Evolutionary conservation across 2,888 invertebrate species (phyloP), one percentile per base, ranked within the genome.

Genomic region (Patella caerulea): DNA sequence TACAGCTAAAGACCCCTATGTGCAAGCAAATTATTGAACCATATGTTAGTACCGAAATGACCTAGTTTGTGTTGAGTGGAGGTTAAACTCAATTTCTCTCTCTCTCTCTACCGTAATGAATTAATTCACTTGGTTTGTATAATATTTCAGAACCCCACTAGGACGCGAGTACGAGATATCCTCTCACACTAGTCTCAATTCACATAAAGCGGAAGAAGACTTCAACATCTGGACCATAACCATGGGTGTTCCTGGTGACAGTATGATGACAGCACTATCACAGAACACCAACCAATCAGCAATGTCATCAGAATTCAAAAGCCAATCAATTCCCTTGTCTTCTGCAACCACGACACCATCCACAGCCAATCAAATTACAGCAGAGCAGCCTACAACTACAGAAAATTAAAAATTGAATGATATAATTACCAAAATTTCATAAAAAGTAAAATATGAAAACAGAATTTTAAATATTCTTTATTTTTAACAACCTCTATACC

Each of bases 101-200:
- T 45, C 45, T 45, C 45, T 45, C 45, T 45, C 45, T 45, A 45
- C 9, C 0, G 5, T 45, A 45, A 45, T 45, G 34, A 34, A 34
- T 34, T 34, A 34, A 34, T 34, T 34, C 34, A 34, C 9, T 45
- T 53, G 17, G 17, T 72, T 65, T 73, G 53, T 12, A 53, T 65
- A 45, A 65, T 34, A 54, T 79, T 80, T 71, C 82, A 90, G 91
- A 76, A 91, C 90, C 53, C 85, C 88, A 34, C 90, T 90, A 80
- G 90, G 91, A 14, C 73, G 83, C n/a, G 91, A 92, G 73, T 90
- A 88, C 80, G 92, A 92, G 81, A 84, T 91, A 14, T 87, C 90
- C 11, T 86, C 87, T 52, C 82, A 86, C 81, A 91, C 90, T 0
- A 85, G 83, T 78, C 83, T 91, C 19, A 89, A 91, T 78, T 88